Evolutionary conservation across 2,888 invertebrate species (phyloP), one percentile per base, ranked within the genome.

Genomic region (Cerceris ruficornis): DNA sequence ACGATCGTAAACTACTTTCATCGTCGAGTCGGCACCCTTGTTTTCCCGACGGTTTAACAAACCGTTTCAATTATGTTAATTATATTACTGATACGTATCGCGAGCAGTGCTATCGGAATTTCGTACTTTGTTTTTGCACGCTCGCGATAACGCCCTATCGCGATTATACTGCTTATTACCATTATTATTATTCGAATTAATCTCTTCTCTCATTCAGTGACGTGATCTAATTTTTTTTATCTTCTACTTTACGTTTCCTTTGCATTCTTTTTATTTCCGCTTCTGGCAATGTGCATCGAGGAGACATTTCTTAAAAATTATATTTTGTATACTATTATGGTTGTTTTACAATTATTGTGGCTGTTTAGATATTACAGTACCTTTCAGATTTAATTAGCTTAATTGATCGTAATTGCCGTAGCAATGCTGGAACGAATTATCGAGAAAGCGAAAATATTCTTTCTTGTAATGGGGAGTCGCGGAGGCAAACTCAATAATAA

Each of bases 321-420:
- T 28, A 28, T 28, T 28, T 28, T 28, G 28, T 28, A 28, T 28
- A 28, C 4, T 28, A 28, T 28, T 28, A 28, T 28, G 2, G 28
- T 28, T 28, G 4, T 28, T 28, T 28, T n/a, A n/a, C n/a, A n/a
- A n/a, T n/a, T n/a, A n/a, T n/a, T 28, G 28, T 28, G 1, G 28
- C 28, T 28, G 28, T 28, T 28, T 28, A 28, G 8, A n/a, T 50
- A 46, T 50, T 50, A 50, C n/a, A 2, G n/a, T 17, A 15, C 17
- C 5, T 55, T 52, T 6, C 13, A 4, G 46, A 62, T 46, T 59
- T 64, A 69, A 74, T 69, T 50, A 17, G 58, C n/a, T 61, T n/a
- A 50, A 59, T 58, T 43, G 28, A 69, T 2, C 39, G 9, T 39
- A 69, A 69, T 69, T 52, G 11, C 52, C 17, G 7, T 0, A 0